Conservation (phyloP, 2,113 vertebrate species). For the Vombatus ursinus region DNA sequence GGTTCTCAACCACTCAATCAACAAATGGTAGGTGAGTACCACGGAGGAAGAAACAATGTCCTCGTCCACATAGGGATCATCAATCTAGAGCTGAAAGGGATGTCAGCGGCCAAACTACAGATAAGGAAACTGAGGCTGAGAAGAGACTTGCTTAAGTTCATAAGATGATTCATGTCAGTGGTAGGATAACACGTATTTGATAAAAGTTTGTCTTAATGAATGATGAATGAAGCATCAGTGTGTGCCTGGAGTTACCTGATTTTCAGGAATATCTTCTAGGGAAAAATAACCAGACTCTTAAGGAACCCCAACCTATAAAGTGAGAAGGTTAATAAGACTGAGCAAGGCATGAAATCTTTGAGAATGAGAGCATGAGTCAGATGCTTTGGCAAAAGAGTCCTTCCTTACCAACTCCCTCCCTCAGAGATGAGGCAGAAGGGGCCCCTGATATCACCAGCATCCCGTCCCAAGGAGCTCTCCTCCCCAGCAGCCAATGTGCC, state of each 20-base stretch:
- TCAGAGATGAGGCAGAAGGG: background rate
- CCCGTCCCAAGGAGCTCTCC: constrained; percentile 38
- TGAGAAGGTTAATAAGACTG: background rate
- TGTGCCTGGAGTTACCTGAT: background rate
- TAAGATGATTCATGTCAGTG: background rate
- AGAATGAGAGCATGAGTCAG: background rate
- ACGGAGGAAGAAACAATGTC: background rate
- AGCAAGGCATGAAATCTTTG: background rate
- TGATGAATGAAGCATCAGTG: background rate
- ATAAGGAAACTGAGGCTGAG: background rate
- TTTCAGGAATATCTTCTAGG: background rate
- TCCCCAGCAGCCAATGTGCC: constrained; percentile 36
- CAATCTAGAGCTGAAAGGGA: background rate
- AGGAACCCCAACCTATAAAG: background rate
- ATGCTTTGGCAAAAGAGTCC: background rate
- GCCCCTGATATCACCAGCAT: constrained; percentile 10
- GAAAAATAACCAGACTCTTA: background rate
- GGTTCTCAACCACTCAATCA: background rate
- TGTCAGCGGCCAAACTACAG: background rate
- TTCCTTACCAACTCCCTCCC: background rate
- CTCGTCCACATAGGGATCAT: background rate
- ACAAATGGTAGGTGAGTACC: background rate
- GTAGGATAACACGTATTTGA: background rate
- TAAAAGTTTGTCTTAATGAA: background rate
- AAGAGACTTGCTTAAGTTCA: background rate